Evolutionary conservation across 2,113 vertebrate species (phyloP), one percentile per base, ranked within the genome.

Genomic region (Platysternon megacephalum): DNA sequence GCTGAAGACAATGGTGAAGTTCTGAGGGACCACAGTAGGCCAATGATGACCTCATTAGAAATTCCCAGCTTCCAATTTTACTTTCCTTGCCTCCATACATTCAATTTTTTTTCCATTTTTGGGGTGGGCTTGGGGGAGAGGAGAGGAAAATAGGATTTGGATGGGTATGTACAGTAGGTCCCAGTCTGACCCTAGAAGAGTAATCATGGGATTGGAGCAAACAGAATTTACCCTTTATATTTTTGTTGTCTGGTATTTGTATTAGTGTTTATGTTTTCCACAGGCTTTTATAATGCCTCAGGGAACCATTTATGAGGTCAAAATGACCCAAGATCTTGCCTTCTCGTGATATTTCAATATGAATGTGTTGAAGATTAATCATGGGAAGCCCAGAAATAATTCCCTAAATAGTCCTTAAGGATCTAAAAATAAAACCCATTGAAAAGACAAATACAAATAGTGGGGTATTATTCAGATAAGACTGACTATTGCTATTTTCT

Each of bases 331-430:
- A 89, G 91, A 93, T 42, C 61, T 82, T 53, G 49, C 72, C 28
- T 87, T 48, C 55, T 46, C 52, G n/a, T 86, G 88, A 87, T 91
- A 93, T 53, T 93, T 91, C 78, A 89, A 87, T 61, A 74, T 81
- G 85, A 95, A 94, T 19, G 87, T 61, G 93, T 94, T 95, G 93
- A 61, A 89, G 86, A 96, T 96, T 92, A 94, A 94, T 32, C 88
- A 91, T 78, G 26, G 76, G 74, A 95, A 22, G n/a, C 55, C n/a
- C 46, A 95, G 89, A 95, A 96, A 95, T 93, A 74, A 94, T 83
- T 91, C 65, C 85, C 85, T 93, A 95, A 96, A 65, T 39, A 89
- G 85, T 79, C 85, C 91, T 92, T 91, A 85, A 87, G 87, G 91
- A 81, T 95, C 91, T 93, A 86, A 96, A 68, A 97, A 94, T 93